Conservation (phyloP, 2,797 vertebrate genomes). For the Anguilla megastoma region DNA sequence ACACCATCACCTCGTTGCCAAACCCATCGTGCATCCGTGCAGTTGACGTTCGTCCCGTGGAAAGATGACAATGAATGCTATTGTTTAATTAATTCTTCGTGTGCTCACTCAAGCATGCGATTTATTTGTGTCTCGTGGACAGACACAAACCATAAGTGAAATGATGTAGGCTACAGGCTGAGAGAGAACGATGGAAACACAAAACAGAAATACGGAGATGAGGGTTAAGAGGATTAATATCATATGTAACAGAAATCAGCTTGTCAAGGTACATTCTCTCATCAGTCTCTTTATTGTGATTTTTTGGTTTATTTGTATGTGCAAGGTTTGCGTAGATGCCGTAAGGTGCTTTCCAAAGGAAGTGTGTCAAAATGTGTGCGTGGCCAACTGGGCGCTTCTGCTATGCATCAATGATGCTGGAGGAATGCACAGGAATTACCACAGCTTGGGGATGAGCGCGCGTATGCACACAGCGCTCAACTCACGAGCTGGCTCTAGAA, state of each 20-base stretch:
- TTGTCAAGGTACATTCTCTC: background rate
- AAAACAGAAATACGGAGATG: conserved; percentile 1
- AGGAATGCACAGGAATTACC: conserved; percentile 14
- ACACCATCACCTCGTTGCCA: background rate
- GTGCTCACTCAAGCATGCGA: background rate
- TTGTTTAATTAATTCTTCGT: background rate
- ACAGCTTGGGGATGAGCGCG: conserved; percentile 12
- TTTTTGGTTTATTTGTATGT: background rate
- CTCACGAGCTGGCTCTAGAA: conserved; percentile 4
- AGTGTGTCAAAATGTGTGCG: background rate
- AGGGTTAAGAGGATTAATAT: conserved; percentile 53
- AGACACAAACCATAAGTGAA: background rate
- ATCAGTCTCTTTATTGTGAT: background rate
- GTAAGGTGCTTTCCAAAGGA: conserved; percentile 13
- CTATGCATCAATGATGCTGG: conserved; percentile 7
- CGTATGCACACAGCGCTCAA: background rate
- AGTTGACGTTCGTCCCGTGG: background rate
- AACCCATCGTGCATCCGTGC: background rate
- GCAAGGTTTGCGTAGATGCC: background rate
- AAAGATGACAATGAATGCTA: conserved; percentile 23
- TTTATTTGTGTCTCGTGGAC: background rate
- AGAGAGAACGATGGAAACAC: conserved; percentile 15
- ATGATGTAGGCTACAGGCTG: conserved; percentile 46
- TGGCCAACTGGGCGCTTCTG: background rate
- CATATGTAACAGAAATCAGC: conserved; percentile 39